Conservation (phyloP, 1,140 invertebrate species). For the Drosophila yakuba region DNA sequence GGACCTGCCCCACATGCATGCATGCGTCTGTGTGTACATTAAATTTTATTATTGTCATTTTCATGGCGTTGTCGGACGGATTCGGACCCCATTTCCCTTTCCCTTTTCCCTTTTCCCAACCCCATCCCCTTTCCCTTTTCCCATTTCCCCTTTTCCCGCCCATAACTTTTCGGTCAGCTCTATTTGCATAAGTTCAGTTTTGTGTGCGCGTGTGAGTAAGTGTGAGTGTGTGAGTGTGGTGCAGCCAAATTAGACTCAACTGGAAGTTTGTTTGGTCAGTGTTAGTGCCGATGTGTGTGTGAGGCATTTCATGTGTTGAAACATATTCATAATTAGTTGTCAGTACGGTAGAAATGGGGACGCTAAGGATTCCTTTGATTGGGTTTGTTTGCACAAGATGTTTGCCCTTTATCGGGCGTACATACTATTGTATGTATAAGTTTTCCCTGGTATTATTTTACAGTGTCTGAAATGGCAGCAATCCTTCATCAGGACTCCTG, state of each 20-base stretch:
- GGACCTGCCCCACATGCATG: constrained; percentile 36
- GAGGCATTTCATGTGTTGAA: constrained; percentile 64
- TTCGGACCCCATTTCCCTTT: neutral
- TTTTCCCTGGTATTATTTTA: constrained; percentile 9
- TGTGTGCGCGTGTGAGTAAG: constrained; percentile 22
- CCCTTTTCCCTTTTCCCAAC: neutral
- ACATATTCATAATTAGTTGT: constrained; percentile 81
- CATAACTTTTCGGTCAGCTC: constrained; percentile 66
- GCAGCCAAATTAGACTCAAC: constrained; percentile 73
- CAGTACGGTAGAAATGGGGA: neutral
- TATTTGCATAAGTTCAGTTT: constrained; percentile 66
- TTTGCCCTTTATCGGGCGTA: constrained; percentile 18
- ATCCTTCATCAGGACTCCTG: constrained; percentile 16
- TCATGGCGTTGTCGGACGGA: constrained; percentile 56
- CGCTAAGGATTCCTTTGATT: constrained; percentile 29
- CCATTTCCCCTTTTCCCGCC: neutral
- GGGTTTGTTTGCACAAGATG: constrained; percentile 43
- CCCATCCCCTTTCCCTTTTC: neutral
- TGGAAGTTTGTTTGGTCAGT: constrained; percentile 80
- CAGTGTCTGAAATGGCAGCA: neutral
- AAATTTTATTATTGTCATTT: constrained; percentile 84
- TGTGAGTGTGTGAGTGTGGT: constrained; percentile 6
- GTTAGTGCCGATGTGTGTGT: constrained; percentile 72
- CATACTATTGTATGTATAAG: too few relatives aligned
- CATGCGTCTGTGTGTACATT: constrained; percentile 75